Evolutionary conservation across 2,797 vertebrate genomes (phyloP).

Genomic region (Coilia nasus): DNA sequence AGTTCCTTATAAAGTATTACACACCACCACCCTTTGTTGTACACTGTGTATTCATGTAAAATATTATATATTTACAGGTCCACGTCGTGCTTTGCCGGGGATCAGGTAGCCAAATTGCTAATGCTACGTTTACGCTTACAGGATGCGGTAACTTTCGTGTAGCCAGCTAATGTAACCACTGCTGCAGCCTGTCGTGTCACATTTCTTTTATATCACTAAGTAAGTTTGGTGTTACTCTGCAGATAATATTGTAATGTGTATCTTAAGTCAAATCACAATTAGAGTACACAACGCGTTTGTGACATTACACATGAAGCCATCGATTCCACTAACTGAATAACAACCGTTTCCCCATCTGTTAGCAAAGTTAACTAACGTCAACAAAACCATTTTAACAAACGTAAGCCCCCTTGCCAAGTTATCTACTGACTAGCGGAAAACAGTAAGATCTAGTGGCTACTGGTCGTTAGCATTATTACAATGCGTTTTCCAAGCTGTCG

Average conservation of each 20-base stretch:
- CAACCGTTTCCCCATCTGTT: neutral
- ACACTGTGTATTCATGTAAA: neutral
- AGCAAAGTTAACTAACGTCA: constrained; percentile 2
- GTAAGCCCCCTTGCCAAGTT: neutral
- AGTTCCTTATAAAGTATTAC: neutral
- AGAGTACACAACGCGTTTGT: neutral
- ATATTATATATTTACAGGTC: neutral
- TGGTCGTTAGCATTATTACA: neutral
- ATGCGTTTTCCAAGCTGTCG: neutral
- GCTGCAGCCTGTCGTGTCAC: neutral
- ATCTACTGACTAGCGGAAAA: neutral
- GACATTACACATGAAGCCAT: neutral
- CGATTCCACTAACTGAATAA: neutral
- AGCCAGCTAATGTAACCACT: neutral
- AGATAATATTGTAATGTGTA: neutral
- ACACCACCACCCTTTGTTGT: neutral
- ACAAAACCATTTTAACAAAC: neutral
- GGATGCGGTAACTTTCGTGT: neutral
- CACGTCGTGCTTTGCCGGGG: neutral
- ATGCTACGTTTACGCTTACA: neutral
- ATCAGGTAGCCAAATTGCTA: neutral
- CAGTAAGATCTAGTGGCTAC: neutral
- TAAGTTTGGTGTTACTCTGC: neutral
- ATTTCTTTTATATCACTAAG: neutral
- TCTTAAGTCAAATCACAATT: neutral